Evolutionary conservation across 2,113 vertebrate genomes (phyloP).

Genomic region (Erpornis zantholeuca): DNA sequence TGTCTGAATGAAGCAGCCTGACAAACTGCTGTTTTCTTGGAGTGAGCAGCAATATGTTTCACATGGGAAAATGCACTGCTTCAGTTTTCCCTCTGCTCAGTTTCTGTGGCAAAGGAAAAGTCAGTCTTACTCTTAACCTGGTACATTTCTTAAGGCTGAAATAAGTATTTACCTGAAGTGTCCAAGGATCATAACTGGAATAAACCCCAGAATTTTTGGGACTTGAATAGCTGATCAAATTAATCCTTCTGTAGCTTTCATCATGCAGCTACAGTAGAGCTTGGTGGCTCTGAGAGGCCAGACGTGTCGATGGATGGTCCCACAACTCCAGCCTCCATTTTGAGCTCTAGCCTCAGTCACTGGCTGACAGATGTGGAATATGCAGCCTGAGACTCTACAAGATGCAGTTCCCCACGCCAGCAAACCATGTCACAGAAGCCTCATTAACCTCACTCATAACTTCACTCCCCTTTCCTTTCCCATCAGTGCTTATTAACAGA

Average conservation of each 20-base stretch:
- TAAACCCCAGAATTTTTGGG: neutral
- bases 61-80: neutral
- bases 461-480: neutral
- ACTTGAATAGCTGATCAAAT: neutral
- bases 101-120: neutral
- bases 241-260: neutral
- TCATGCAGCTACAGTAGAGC: neutral
- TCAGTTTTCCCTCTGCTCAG: neutral
- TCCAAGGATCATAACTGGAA: neutral
- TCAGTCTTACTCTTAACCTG: neutral
- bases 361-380: neutral
- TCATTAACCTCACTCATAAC: neutral
- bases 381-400: rapidly evolving
- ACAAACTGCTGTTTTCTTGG: neutral
- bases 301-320: neutral
- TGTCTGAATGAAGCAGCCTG: neutral
- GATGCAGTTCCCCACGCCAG: neutral
- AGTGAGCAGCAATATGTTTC: neutral
- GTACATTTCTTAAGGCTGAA: neutral
- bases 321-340: neutral
- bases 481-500: neutral
- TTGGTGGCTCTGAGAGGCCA: neutral
- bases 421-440: neutral
- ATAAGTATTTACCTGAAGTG: neutral
- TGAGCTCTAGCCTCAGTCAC: rapidly evolving